phyloP scores from a whole-genome alignment of 2,113 vertebrate genomes.

The Dipodomys stephensi region DNA sequence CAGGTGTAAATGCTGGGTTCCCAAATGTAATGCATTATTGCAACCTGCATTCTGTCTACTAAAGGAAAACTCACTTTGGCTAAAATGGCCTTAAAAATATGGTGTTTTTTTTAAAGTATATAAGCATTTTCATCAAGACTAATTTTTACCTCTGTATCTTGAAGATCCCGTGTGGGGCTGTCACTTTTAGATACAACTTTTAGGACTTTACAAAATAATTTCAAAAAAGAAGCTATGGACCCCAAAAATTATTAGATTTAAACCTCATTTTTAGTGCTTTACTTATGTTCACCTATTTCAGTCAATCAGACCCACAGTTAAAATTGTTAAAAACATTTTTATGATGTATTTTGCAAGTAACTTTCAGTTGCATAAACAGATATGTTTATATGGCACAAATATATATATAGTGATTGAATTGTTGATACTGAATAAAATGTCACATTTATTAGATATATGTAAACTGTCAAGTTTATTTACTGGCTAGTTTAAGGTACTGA shows the following conservation, averaged over 20 bases:
- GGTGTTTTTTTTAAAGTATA: background rate
- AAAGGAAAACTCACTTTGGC: conserved; percentile 24
- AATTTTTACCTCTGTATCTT: background rate
- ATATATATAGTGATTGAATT: conserved; percentile 11
- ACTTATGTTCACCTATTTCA: conserved; percentile 36
- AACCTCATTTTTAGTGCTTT: conserved; percentile 30
- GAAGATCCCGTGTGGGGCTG: background rate
- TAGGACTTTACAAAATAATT: conserved; percentile 38
- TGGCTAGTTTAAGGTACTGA: conserved; percentile 24
- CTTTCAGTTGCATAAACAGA: conserved; percentile 34
- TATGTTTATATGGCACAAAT: background rate
- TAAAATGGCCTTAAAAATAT: conserved; percentile 52
- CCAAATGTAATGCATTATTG: conserved; percentile 29
- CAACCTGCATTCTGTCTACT: conserved; percentile 48
- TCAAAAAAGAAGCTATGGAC: background rate
- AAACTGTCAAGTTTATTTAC: conserved; percentile 46
- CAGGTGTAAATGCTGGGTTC: background rate
- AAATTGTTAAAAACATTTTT: conserved; percentile 48
- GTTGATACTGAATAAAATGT: conserved; percentile 58
- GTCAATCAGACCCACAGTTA: background rate
- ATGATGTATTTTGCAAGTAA: conserved; percentile 39
- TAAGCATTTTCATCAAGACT: conserved; percentile 16
- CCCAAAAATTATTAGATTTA: conserved; percentile 36
- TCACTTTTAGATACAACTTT: conserved; percentile 51
- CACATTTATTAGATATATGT: conserved; percentile 61